Evolutionary conservation across 2,113 vertebrate species (phyloP).

Genomic region (Rhegmatorhina hoffmannsi): DNA sequence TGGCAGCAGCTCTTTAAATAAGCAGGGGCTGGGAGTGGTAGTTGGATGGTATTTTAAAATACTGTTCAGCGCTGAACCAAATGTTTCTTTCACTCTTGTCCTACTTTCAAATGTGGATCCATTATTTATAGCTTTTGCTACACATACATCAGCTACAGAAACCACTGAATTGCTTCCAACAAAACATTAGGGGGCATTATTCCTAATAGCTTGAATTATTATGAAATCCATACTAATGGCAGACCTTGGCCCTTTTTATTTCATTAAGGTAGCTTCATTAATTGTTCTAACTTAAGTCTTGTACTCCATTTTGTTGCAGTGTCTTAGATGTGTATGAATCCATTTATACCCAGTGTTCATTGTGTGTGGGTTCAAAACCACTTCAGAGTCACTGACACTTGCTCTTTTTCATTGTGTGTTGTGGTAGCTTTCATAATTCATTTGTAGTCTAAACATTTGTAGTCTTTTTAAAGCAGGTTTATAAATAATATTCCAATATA

Average conservation of each 20-base stretch:
- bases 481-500: constrained; percentile 60
- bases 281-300: not conserved
- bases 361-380: not conserved
- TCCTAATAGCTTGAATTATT: constrained; percentile 54
- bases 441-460: not conserved
- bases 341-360: not conserved
- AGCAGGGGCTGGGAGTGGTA: constrained; percentile 28
- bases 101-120: constrained; percentile 38
- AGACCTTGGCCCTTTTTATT: constrained; percentile 5
- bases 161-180: constrained; percentile 35
- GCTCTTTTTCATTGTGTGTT: not conserved
- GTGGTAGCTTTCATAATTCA: constrained; percentile 37
- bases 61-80: constrained; percentile 41
- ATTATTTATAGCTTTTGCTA: constrained; percentile 65
- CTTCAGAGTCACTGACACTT: constrained; percentile 1
- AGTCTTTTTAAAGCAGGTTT: constrained; percentile 39
- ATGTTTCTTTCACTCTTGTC: constrained; percentile 34
- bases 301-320: not conserved
- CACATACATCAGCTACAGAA: constrained; percentile 56
- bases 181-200: constrained; percentile 32
- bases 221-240: constrained; percentile 21
- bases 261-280: constrained; percentile 38
- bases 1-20: constrained; percentile 55
- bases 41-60: constrained; percentile 44
- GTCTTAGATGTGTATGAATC: not conserved